Base-by-base conservation (phyloP, 2,113 vertebrate genomes). In the Tragelaphus buxtoni region DNA sequence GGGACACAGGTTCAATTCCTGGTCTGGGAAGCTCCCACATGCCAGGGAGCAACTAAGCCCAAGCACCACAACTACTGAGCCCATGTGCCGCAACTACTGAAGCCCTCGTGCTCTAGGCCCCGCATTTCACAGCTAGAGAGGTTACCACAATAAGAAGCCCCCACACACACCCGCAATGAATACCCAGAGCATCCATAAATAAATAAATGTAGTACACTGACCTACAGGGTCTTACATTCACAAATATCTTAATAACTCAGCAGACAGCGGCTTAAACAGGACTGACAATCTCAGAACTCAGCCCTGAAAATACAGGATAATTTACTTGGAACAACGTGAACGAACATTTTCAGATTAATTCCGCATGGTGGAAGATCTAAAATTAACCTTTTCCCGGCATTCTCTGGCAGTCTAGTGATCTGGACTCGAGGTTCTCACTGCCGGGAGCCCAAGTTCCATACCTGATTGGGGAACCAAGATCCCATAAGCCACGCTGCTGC, bases 301-400 rank as follows among this genome's bases (percentile, higher is more conserved):
- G 84, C 39, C 63, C 20, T 72, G 45, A 90, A 84, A 49, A 65
- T 3, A 20, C 4, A 39, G 47, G 17, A n/a, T 77, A 58, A 87
- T 45, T 88, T 42, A 47, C 69, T 53, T 76, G 56, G 49, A 74
- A 82, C 12, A 69, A 90, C 28, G 47, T 60, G 61, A 92, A 95
- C 83, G 26, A 86, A 93, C 6, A 82, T 91, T 97, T 96, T 88
- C 74, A 96, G 80, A 79, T 18, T 12, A 51, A 82, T 14, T 42
- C 60, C 60, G 35, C 26, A 42, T 0, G 2, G 30, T 7, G 4
- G 56, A 72, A 92, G 53, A 86, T 88, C 69, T 79, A 96, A 95
- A 95, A 92, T 76, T 69, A 96, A 95, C 20, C 9, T 82, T 88
- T 85, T 76, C 79, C 4, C 0, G 12, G 32, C 32, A 35, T 81